phyloP scores from a whole-genome alignment of 2,113 vertebrate genomes.

The Pelvicachromis taeniatus region DNA sequence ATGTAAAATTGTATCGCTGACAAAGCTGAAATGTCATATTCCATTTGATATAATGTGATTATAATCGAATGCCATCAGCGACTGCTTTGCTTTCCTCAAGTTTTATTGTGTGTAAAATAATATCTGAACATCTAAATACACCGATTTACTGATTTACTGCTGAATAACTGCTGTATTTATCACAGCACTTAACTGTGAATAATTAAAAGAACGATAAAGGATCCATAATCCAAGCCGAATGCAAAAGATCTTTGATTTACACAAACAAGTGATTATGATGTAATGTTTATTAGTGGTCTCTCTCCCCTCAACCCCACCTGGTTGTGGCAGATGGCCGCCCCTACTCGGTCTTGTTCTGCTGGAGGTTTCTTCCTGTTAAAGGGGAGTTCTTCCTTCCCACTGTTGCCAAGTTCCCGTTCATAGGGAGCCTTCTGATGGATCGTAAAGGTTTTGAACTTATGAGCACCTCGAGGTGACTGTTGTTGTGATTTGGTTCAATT shows the following conservation, averaged over 20 bases:
- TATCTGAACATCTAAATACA: rapidly evolving
- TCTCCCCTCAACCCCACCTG: not conserved
- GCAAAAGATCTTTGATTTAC: not conserved
- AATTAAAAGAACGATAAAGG: not conserved
- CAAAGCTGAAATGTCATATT: not conserved
- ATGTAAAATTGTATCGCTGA: not conserved
- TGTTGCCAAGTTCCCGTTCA: not conserved
- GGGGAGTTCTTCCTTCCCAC: not conserved
- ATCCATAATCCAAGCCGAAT: rapidly evolving
- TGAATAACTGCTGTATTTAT: not conserved
- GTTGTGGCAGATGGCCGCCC: not conserved
- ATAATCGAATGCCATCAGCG: not conserved
- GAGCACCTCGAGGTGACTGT: rapidly evolving
- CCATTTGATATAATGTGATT: not conserved
- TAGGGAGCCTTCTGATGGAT: rapidly evolving
- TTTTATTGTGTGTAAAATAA: not conserved
- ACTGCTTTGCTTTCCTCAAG: not conserved
- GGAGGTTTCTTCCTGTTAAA: not conserved
- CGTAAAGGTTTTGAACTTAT: not conserved
- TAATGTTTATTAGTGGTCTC: not conserved
- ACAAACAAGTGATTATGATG: not conserved
- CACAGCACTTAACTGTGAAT: not conserved
- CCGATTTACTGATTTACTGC: not conserved
- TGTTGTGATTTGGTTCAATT: too few relatives aligned
- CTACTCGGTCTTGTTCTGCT: rapidly evolving